These are phyloP conservation scores for Iguana delicatissima DNA, from an alignment of 2,797 vertebrate species.

Conservation along the genomic window DNA sequence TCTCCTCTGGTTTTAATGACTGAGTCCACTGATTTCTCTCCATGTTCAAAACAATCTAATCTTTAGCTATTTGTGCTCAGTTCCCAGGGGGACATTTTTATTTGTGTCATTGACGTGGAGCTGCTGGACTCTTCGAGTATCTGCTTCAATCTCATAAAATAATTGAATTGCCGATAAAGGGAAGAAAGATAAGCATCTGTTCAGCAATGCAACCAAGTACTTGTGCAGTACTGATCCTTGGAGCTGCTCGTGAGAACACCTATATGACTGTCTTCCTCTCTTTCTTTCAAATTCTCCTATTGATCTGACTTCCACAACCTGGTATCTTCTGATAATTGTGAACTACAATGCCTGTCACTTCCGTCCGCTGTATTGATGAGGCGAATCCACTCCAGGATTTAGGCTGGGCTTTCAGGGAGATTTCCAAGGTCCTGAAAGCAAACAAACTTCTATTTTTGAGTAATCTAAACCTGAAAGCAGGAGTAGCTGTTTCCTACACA, in stretches of 20 bases:
- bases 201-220: background rate
- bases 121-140: constrained; percentile 56
- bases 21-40: constrained; percentile 51
- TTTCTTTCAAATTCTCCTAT: background rate
- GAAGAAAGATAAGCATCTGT: constrained; percentile 48
- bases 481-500: constrained; percentile 83
- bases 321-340: no score
- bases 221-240: constrained; percentile 19
- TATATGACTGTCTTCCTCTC: background rate
- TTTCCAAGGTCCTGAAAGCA: no score
- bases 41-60: constrained; percentile 64
- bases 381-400: no score
- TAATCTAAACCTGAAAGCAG: constrained; percentile 80
- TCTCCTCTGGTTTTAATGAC: constrained; percentile 25
- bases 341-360: no score
- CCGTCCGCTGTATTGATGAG: background rate
- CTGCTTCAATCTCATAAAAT: constrained; percentile 53
- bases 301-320: no score
- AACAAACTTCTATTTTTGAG: constrained; percentile 66
- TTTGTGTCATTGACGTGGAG: constrained; percentile 53
- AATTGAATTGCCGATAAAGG: constrained; percentile 46
- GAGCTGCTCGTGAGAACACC: background rate
- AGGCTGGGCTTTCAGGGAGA: no score
- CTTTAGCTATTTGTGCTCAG: constrained; percentile 63
- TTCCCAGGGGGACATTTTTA: constrained; percentile 63